Evolutionary conservation across 1,140 invertebrate genomes (phyloP), one percentile per base, ranked within the genome.

Genomic region (Tetranychus urticae): DNA sequence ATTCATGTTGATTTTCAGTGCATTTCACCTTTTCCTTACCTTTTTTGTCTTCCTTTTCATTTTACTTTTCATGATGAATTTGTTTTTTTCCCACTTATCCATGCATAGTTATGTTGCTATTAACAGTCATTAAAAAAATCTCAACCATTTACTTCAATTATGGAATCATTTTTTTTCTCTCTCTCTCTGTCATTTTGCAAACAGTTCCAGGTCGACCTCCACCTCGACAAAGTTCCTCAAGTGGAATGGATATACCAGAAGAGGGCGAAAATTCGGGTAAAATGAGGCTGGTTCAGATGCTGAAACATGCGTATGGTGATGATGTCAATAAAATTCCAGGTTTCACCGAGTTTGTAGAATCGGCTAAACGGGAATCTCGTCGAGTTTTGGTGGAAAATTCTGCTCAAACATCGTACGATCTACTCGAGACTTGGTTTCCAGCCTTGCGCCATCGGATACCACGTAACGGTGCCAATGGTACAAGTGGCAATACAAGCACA

Each of bases 341-440:
- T 7, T 64, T 64, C 37, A 45, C 23, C 33, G 63, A 57, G 33
- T 56, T 64, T 14, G 48, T 58, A 14, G 39, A 60, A 37, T 39
- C 34, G 23, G n/a, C 50, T 14, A 47, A 50, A 50, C 7, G 23
- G 31, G 54, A 60, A 58, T 42, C 52, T 50, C 5, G 33, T 8
- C 31, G 58, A 2, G 35, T 23, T 8, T 50, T 48, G 23, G 62
- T 63, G 31, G 66, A 68, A 10, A 56, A 58, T 3, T 56, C 60
- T 2, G 63, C 64, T 50, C 67, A 68, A 50, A 68, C 67, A 3
- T 62, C 62, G 2, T 60, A 65, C 34, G 66, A 66, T 58, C 47
- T 67, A 33, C 35, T 66, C 23, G 65, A 68, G 35, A 56, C 63
- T 13, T 57, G 67, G 54, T 48, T 67, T 34, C 63, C 63, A 33